A percentile compares a stretch with the other conserved stretches of the same genome.
These are phyloP conservation scores for Meleagris gallopavo DNA, from an alignment of 2,113 vertebrate species.

Conservation along the genomic window DNA sequence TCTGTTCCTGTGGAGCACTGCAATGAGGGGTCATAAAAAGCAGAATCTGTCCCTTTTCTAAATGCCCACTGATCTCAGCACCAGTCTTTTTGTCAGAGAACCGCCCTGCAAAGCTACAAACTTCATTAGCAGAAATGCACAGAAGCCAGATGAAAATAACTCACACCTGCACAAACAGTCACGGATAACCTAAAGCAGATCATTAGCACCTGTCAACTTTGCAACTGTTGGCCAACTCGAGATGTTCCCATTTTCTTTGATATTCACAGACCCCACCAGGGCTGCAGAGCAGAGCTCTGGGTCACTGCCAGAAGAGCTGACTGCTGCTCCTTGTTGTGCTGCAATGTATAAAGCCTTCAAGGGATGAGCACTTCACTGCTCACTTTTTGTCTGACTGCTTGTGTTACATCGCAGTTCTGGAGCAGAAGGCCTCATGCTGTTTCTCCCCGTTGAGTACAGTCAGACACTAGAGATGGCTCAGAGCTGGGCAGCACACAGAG, in stretches of 20 bases:
- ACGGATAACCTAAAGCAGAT: neutral
- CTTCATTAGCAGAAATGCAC: neutral
- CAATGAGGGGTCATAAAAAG: neutral
- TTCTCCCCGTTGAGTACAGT: neutral
- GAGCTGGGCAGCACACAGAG: neutral
- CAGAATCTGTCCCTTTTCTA: neutral
- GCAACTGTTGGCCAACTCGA: neutral
- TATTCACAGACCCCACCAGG: neutral
- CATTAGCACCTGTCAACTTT: neutral
- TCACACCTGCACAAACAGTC: neutral
- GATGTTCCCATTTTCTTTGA: neutral
- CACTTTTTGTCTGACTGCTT: neutral
- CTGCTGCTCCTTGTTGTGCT: neutral
- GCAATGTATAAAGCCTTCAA: rapidly evolving
- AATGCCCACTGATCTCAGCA: neutral
- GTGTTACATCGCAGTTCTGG: neutral
- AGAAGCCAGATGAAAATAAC: neutral
- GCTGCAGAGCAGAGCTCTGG: neutral
- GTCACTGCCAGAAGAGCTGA: neutral
- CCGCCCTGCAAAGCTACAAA: neutral
- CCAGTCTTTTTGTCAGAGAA: neutral
- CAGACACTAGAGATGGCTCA: neutral
- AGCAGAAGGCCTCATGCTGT: neutral
- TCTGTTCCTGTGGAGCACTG: neutral
- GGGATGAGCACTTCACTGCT: neutral